phyloP scores from a whole-genome alignment of 2,888 invertebrate genomes.

The Trissolcus brochymenae region DNA sequence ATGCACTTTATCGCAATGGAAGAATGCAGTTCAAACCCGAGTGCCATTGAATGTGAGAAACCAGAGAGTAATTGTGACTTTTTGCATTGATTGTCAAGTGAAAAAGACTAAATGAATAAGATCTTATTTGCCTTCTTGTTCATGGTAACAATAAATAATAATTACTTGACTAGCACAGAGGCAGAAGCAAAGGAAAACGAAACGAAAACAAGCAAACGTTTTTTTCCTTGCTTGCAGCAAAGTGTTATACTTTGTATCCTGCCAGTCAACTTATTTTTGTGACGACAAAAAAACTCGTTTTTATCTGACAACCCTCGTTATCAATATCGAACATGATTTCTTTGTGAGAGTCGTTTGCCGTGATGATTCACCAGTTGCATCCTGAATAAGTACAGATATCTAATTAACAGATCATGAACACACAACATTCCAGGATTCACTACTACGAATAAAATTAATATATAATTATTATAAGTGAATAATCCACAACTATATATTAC shows the following conservation, averaged over 20 bases:
- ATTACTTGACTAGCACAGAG: too few relatives aligned
- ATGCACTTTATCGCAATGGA: neutral
- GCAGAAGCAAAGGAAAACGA: too few relatives aligned
- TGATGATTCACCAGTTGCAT: constrained; percentile 31
- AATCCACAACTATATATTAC: constrained; percentile 9
- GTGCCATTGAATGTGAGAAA: too few relatives aligned
- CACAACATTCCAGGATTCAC: constrained; percentile 13
- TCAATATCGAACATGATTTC: constrained; percentile 11
- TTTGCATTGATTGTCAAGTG: too few relatives aligned
- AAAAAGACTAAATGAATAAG: too few relatives aligned
- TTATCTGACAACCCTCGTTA: constrained; percentile 1
- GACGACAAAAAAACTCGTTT: constrained; percentile 2
- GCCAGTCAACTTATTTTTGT: constrained; percentile 2
- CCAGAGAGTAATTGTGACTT: too few relatives aligned
- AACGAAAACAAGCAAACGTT: too few relatives aligned
- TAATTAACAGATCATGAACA: constrained; percentile 23
- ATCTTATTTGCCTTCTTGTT: neutral
- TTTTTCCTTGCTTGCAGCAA: too few relatives aligned
- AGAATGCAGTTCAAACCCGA: too few relatives aligned
- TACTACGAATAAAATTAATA: constrained; percentile 26
- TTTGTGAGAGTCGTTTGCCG: constrained; percentile 5
- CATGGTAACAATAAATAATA: too few relatives aligned
- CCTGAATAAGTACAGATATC: constrained; percentile 23
- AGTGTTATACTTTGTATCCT: too few relatives aligned
- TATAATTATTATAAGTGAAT: constrained; percentile 11